phyloP scores from a whole-genome alignment of 2,113 vertebrate genomes.

The Notothenia rossii region DNA sequence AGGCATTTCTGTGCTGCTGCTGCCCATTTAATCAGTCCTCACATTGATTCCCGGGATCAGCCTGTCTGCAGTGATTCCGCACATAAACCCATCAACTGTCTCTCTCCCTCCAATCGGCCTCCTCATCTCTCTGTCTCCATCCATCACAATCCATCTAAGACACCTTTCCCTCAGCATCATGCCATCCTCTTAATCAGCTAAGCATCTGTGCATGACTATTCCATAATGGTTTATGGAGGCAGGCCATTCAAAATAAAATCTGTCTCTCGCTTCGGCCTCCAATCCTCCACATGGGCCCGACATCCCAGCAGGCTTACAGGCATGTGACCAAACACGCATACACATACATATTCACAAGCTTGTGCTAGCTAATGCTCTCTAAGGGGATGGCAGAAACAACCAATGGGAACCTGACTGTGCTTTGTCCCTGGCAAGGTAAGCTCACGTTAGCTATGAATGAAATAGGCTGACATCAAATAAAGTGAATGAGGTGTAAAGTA shows the following conservation, averaged over 20 bases:
- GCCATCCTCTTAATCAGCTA: slow-evolving; percentile 48
- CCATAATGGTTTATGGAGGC: slow-evolving; percentile 26
- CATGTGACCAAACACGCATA: slow-evolving; percentile 32
- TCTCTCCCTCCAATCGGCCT: slow-evolving; percentile 15
- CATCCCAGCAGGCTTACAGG: slow-evolving; percentile 54
- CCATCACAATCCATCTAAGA: slow-evolving; percentile 39
- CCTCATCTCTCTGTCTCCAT: slow-evolving; percentile 11
- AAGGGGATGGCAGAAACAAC: slow-evolving; percentile 33
- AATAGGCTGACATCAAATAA: slow-evolving; percentile 26
- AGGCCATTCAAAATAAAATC: slow-evolving; percentile 39
- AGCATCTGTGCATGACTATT: slow-evolving; percentile 18
- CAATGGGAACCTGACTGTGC: slow-evolving; percentile 19
- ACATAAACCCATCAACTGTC: slow-evolving; percentile 60
- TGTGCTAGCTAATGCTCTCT: slow-evolving; percentile 19
- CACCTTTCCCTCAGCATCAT: slow-evolving; percentile 28
- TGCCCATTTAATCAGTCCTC: slow-evolving; percentile 71
- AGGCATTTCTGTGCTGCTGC: slow-evolving; percentile 56
- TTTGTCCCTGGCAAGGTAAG: slow-evolving; percentile 19
- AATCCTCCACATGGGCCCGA: slow-evolving; percentile 40
- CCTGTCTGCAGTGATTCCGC: slow-evolving; percentile 49
- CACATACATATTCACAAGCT: slow-evolving; percentile 21
- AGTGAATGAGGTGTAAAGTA: slow-evolving; percentile 23
- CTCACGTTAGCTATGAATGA: slow-evolving; percentile 27
- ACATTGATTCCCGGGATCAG: slow-evolving; percentile 68
- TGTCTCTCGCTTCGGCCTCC: slow-evolving; percentile 31